Base-by-base conservation (phyloP, 2,797 vertebrate species). In the Xenopus petersii region DNA sequence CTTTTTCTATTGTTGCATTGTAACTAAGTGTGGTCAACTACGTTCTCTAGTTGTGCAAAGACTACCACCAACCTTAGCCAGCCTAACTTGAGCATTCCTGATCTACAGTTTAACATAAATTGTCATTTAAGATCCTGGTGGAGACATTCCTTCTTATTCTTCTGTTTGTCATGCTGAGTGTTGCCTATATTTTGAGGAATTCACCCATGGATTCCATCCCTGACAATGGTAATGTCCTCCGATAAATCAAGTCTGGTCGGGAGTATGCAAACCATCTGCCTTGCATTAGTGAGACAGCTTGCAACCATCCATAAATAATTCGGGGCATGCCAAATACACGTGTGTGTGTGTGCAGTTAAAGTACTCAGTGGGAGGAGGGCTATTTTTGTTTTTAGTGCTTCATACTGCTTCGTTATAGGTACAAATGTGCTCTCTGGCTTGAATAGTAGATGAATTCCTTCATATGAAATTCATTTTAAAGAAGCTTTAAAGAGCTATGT, bases 181-280 rank as follows among this genome's bases (percentile, higher is more conserved):
- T 21, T 33, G 30, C 51, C 55, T 17, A 64, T 66, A 17, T n/a
- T 24, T 48, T 47, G 10, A 66, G 36, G 46, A 26, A 64, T 65
- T 63, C 26, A 47, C 51, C 30, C 51, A 16, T 24, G 65, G 75
- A 46, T 56, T 61, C 26, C 12, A 46, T 10, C 47, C 59, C 65
- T n/a, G 64, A 58, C 72, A 61, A 13, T 24, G n/a, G 54, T 70
- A 26, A 73, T 62, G 51, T 60, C 42, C 42, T 30, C 36, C 62
- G 12, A 70, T 79, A 67, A 65, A 70, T 74, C 73, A 65, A 21
- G 21, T 66, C 62, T 46, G 49, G 11, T 49, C 12, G n/a, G 56
- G 71, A 77, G 63, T 75, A 60, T 59, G 56, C 1, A 2, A 61
- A 33, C 17, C 77, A 73, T 78, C 75, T 78, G 75, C 64, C 55